Base-by-base conservation (phyloP, 2,888 invertebrate species). In the Drosophila hamatofila region DNA sequence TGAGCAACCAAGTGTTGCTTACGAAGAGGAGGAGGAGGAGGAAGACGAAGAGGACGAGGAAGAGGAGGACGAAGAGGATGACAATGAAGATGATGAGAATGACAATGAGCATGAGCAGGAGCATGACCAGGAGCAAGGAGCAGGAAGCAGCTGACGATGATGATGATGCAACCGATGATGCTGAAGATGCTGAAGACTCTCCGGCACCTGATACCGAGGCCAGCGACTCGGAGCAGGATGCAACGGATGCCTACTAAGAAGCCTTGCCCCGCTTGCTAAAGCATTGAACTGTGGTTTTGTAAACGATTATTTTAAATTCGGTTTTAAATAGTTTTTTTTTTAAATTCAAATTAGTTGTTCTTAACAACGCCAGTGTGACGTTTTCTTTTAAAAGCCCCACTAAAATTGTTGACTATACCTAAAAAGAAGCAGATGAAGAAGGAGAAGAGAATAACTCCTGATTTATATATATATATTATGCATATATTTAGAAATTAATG, bases 321-420 rank as follows among this genome's bases (percentile, higher is more conserved):
- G 59, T 39, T 37, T 37, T 37, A 23, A 16, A n/a, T 2, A 37
- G 1, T 2, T 5, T n/a, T 5, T 9, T 12, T 12, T 37, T 54
- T 18, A 11, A n/a, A 11, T 54, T 18, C 6, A n/a, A n/a, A 23
- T 25, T 39, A 37, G 18, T 37, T 44, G 42, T 60, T 66, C 55
- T 48, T 46, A 59, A 30, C 57, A 57, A 46, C 18, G 39, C 25
- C 21, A 14, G 41, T 61, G 54, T 54, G 14, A 59, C 42, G 58
- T 73, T 27, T 23, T 63, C 44, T 51, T 41, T 42, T 42, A 44
- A 25, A 25, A 46, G 51, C n/a, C 35, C 23, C 23, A 25, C 11
- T 16, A 11, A 5, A 18, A 55, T 65, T 73, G 79, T 75, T 72
- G 57, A 76, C 52, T 54, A 44, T 58, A 46, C 44, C 65, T 27